phyloP scores from a whole-genome alignment of 2,113 vertebrate genomes.

The Dasypus novemcinctus region DNA sequence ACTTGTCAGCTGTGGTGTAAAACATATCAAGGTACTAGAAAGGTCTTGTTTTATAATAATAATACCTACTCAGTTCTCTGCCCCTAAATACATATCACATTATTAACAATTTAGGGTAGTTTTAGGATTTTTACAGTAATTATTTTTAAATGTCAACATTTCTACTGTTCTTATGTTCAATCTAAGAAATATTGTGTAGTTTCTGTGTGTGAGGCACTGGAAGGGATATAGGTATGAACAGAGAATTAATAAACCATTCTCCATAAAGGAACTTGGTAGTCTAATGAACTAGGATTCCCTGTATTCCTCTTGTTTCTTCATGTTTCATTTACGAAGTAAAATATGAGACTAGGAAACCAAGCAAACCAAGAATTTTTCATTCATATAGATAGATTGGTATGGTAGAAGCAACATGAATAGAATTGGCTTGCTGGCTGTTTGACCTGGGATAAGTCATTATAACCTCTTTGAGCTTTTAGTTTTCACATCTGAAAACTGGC shows the following conservation, averaged over 20 bases:
- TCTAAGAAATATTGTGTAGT: not conserved
- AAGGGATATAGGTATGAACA: not conserved
- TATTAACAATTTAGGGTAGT: slow-evolving; percentile 10
- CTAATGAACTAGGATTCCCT: not conserved
- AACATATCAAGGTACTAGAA: slow-evolving; percentile 95
- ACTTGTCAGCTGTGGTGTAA: slow-evolving; percentile 96
- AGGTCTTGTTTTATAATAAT: slow-evolving; percentile 47
- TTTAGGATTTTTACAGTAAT: slow-evolving; percentile 30
- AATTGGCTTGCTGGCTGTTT: not conserved
- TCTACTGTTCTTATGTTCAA: not conserved
- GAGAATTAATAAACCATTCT: slow-evolving; percentile 4
- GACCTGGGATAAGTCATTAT: not conserved
- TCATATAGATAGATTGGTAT: not conserved
- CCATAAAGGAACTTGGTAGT: not conserved
- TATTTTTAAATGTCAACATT: slow-evolving; percentile 39
- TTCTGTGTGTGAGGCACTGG: not conserved
- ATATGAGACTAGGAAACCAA: not conserved
- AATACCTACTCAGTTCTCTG: not conserved
- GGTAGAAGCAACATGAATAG: not conserved
- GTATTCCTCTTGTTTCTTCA: not conserved
- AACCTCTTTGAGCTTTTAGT: not conserved
- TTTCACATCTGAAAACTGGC: not conserved
- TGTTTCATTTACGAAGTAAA: slow-evolving; percentile 17
- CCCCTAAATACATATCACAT: not conserved
- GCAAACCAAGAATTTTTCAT: not conserved